Percentiles rank a stretch among this genome's conserved stretches.
Evolutionary conservation across 2,888 invertebrate genomes (phyloP).

Genomic region (Rapana venosa): DNA sequence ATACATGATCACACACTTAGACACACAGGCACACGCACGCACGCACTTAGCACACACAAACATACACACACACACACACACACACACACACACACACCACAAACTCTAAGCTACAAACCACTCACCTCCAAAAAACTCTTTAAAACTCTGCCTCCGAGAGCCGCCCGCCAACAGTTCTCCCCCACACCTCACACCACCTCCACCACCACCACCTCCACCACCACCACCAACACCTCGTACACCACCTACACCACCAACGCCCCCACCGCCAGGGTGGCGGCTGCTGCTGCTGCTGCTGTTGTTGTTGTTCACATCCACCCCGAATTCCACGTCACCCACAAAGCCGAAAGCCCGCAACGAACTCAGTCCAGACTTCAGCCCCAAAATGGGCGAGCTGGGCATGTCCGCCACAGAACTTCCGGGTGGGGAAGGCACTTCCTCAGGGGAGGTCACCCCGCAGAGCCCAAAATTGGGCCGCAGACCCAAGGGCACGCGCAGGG

Average conservation of each 20-base stretch:
- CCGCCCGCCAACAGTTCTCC: not conserved
- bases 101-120: not conserved
- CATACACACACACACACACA: conserved; percentile 16
- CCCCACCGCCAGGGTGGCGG: not conserved
- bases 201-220: not conserved
- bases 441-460: conserved; percentile 34
- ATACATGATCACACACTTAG: not conserved
- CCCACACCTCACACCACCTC: not conserved
- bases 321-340: not conserved
- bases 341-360: not conserved
- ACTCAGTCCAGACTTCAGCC: conserved; percentile 25
- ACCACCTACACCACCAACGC: not conserved
- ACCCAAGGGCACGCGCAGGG: conserved; percentile 15
- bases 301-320: conserved; percentile 40
- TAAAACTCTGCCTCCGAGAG: conserved; percentile 25
- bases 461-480: conserved; percentile 19
- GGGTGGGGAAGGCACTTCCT: conserved; percentile 40
- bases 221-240: not conserved
- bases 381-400: conserved; percentile 34
- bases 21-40: conserved; percentile 5
- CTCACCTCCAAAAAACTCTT: conserved; percentile 36
- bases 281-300: not conserved
- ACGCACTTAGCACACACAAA: conserved; percentile 6
- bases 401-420: conserved; percentile 35
- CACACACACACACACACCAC: not conserved